These are phyloP conservation scores for Mantis religiosa DNA, from an alignment of 2,888 invertebrate species.

Conservation along the genomic window DNA sequence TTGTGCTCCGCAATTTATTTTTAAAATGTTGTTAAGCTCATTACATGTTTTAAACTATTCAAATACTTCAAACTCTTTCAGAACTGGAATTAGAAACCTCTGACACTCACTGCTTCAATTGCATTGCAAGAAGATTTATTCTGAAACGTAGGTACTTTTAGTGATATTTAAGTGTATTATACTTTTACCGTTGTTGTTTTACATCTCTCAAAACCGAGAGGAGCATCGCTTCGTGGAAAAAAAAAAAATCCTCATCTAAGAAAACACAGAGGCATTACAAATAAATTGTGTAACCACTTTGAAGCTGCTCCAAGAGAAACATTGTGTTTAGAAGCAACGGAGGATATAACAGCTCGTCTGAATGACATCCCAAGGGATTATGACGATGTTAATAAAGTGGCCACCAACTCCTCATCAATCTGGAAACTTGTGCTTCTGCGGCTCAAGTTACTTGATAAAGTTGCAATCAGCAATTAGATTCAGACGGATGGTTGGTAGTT, in stretches of 20 bases:
- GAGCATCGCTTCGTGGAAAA: neutral
- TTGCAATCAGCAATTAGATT: neutral
- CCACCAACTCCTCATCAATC: neutral
- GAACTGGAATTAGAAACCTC: no score
- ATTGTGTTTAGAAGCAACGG: neutral
- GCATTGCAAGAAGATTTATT: no score
- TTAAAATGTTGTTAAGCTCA: no score
- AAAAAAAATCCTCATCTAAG: neutral
- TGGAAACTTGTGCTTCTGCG: neutral
- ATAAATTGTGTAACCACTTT: neutral
- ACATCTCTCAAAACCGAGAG: no score
- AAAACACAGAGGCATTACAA: neutral
- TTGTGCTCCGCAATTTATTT: no score
- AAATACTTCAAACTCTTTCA: no score
- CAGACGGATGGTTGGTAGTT: neutral
- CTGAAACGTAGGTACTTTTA: no score
- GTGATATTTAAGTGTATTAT: no score
- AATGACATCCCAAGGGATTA: neutral
- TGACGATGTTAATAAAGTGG: neutral
- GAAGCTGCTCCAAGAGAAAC: neutral
- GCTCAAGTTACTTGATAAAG: neutral
- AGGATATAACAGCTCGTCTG: neutral
- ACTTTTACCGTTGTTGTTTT: no score
- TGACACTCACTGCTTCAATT: no score
- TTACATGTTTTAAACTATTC: no score